Base-by-base conservation (phyloP, 2,113 vertebrate species). In the Camelus bactrianus region DNA sequence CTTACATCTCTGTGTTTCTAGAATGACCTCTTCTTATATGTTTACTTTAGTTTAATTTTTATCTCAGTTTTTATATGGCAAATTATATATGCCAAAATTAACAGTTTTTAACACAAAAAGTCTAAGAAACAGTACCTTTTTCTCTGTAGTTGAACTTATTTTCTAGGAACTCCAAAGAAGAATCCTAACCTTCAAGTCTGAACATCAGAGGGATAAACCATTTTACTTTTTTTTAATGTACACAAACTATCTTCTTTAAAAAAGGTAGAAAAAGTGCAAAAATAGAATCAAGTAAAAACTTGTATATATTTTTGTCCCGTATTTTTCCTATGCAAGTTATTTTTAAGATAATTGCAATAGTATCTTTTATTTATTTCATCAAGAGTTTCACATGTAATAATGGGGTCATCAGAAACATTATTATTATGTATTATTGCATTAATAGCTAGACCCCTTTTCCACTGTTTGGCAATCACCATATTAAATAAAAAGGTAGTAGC, bases 321-420 rank as follows among this genome's bases (percentile, higher is more conserved):
- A 69, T 75, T 73, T 88, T 89, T 83, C 80, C 54, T 70, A 89
- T 52, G 28, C 5, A 64, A 89, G 6, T 58, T 89, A 75, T 11
- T 76, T 81, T 89, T 65, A 67, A 72, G 64, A 82, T 82, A 90
- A 79, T 19, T 88, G 20, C 48, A 96, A 93, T 11, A 86, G 12
- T 30, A 88, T 58, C 60, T 95, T 83, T 89, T 75, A 88, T 90
- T 95, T 94, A 67, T 75, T 91, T 85, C 80, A 81, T 70, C 82
- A 92, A 79, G 67, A 67, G n/a, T 58, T 73, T 77, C 56, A 86
- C 8, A 48, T 46, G 28, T 93, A 93, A 90, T 64, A 50, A 83
- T 62, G 42, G 54, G 6, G 8, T 84, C 76, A 77, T 62, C 76
- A 92, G 54, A 82, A 95, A 89, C 50, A 82, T 56, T 42, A 93